Conservation (phyloP, 1,140 invertebrate species). For the Doryteuthis pealeii region DNA sequence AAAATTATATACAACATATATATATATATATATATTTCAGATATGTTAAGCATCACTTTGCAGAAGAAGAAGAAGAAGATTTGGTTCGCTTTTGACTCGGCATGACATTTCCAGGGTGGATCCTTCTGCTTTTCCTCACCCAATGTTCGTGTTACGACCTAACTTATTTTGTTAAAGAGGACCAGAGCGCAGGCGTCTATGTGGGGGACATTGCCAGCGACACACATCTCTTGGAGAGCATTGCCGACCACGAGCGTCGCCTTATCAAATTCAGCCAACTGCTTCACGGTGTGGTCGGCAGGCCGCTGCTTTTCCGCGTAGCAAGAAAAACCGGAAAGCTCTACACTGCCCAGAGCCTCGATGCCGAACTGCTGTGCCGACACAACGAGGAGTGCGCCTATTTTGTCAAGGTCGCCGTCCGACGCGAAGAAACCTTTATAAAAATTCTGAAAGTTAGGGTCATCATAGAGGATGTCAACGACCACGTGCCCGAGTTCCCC, state of each 20-base stretch:
- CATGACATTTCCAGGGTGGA: too few relatives aligned
- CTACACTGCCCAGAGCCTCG: slow-evolving; percentile 30
- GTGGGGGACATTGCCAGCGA: background rate
- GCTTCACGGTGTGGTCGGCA: background rate
- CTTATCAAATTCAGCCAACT: background rate
- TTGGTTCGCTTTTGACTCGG: too few relatives aligned
- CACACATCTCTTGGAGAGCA: background rate
- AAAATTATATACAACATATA: too few relatives aligned
- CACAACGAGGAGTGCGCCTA: slow-evolving; percentile 27
- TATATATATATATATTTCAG: too few relatives aligned
- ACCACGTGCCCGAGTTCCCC: slow-evolving; percentile 84
- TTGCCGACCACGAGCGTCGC: background rate
- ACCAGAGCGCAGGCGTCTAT: background rate
- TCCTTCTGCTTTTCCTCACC: too few relatives aligned
- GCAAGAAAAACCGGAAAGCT: slow-evolving; percentile 34
- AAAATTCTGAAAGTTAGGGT: slow-evolving; percentile 36
- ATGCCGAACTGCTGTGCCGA: slow-evolving; percentile 32
- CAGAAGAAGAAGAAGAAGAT: too few relatives aligned
- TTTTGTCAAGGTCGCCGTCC: slow-evolving; percentile 33
- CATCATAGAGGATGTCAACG: slow-evolving; percentile 76
- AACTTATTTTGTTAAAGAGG: background rate
- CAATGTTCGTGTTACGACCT: background rate
- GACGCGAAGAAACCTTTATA: slow-evolving; percentile 46
- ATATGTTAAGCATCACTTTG: too few relatives aligned
- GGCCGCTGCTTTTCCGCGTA: slow-evolving; percentile 21